Percentiles rank a stretch among this genome's conserved stretches.
These are phyloP conservation scores for Hirtodrosophila cameraria DNA, from an alignment of 2,888 invertebrate genomes.

Conservation along the genomic window DNA sequence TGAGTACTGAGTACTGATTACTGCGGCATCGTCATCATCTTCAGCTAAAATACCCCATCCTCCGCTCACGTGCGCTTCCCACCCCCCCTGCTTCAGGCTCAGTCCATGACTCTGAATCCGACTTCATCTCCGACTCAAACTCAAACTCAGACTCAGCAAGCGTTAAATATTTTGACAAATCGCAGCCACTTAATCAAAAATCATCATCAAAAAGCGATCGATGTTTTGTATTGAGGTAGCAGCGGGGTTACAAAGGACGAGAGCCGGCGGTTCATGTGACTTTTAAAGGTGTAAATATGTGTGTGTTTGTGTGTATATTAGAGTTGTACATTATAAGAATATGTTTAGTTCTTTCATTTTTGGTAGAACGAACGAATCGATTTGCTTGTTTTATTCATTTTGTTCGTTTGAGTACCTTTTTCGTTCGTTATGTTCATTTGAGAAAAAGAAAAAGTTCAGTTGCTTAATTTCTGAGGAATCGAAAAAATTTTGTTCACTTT, in stretches of 20 bases:
- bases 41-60: slow-evolving; percentile 46
- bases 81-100: background rate
- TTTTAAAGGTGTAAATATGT: background rate
- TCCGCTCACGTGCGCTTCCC: slow-evolving; percentile 62
- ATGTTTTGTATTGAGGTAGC: slow-evolving; percentile 74
- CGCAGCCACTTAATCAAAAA: slow-evolving; percentile 81
- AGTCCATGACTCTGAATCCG: background rate
- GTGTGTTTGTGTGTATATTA: slow-evolving; percentile 4
- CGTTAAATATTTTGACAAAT: slow-evolving; percentile 82
- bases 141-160: slow-evolving; percentile 34
- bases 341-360: no score
- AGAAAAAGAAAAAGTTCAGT: no score
- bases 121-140: slow-evolving; percentile 10
- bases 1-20: slow-evolving; percentile 52
- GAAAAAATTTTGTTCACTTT: no score
- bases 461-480: no score
- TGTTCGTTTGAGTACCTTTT: no score
- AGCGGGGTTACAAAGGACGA: slow-evolving; percentile 63
- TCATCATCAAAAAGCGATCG: slow-evolving; percentile 78
- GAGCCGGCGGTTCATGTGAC: slow-evolving; percentile 25
- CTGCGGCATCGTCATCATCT: slow-evolving; percentile 23
- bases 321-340: no score
- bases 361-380: no score
- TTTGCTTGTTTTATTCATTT: no score
- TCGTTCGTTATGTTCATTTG: no score